Evolutionary conservation across 1,140 invertebrate species (phyloP), one percentile per base, ranked within the genome.

Genomic region (Chironomus tepperi): DNA sequence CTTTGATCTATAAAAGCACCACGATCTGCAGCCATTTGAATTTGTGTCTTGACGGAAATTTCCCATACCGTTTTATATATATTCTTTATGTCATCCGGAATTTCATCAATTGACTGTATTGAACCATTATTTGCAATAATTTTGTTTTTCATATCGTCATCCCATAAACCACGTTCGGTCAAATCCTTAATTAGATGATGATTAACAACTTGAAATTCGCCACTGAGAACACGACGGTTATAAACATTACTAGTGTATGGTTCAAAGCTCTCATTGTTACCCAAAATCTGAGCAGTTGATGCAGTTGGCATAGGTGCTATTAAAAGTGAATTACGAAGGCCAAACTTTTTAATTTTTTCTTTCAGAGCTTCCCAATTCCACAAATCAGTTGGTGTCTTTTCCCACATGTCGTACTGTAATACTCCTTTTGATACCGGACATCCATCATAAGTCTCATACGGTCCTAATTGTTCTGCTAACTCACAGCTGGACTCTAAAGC

Each of bases 21-120:
- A 77, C 98, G 87, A 83, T 99, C 98, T 2, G 96, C 96, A 24
- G 98, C 96, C 98, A 99, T 99, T 82, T 98, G 90, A 43, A 99
- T 89, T 1, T 98, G 89, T 5, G 88, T 89, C 81, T 96, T 98
- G 75, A 99, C 97, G 0, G 94, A 90, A 74, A 99, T 95, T 84
- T 99, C 98, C 98, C 98, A 99, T 0, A 98, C 96, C 3, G 98
- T 99, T 84, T 98, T 98, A 81, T 99, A 99, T 6, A 99, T 85
- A 8, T 88, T 87, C 81, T 97, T 95, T 12, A 99, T 84, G 75
- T 98, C 88, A 76, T 92, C 86, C 0, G 98, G 97, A 80, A 99
- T 97, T 64, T 84, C 84, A 18, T 90, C 88, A 77, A 99, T 95
- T 76, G 91, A 89, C 87, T 98, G 97, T 78, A 99, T 89, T 0